Evolutionary conservation across 2,113 vertebrate species (phyloP), one percentile per base, ranked within the genome.

Genomic region (Syngnathoides biaculeatus): DNA sequence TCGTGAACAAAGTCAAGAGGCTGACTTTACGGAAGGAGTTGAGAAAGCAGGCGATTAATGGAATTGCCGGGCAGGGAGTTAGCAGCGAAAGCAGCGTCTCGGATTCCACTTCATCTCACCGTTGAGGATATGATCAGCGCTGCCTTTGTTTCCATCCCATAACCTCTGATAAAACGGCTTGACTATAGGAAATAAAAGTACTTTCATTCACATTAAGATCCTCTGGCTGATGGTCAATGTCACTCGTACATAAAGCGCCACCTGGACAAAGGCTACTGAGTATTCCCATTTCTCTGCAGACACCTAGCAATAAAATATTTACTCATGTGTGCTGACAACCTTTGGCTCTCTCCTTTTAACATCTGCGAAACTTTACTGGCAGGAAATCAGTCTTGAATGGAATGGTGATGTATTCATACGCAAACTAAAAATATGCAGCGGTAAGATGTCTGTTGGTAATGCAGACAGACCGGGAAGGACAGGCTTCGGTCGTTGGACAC

Each of bases 131-230:
- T 89, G 87, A 72, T 93, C 90, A 53, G 90, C 82, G 72, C 90
- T 92, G 79, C 90, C 90, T 78, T 84, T 90, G 64, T 90, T 90
- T 66, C 84, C 84, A 27, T 90, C 88, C 88, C 86, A 88, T 35
- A 89, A 75, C 70, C 74, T 87, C 79, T 87, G 87, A 87, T 90
- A 90, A 88, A 92, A 93, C 2, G 92, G 92, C 79, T 93, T 93
- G 55, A 85, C 92, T 93, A 92, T 30, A 89, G 86, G 6, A 90
- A 78, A 83, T 84, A 89, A 86, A 89, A 68, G 76, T 60, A 87
- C 78, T 69, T 85, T 88, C 71, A 84, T 83, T 89, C 42, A 71
- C 5, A 53, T 65, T 48, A 27, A 76, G 71, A 71, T 22, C 40
- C 14, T 53, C 42, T 45, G 38, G 35, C 38, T 60, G 10, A 38